Base-by-base conservation (phyloP, 1,140 invertebrate genomes). In the Paramacrobiotus metropolitanus region DNA sequence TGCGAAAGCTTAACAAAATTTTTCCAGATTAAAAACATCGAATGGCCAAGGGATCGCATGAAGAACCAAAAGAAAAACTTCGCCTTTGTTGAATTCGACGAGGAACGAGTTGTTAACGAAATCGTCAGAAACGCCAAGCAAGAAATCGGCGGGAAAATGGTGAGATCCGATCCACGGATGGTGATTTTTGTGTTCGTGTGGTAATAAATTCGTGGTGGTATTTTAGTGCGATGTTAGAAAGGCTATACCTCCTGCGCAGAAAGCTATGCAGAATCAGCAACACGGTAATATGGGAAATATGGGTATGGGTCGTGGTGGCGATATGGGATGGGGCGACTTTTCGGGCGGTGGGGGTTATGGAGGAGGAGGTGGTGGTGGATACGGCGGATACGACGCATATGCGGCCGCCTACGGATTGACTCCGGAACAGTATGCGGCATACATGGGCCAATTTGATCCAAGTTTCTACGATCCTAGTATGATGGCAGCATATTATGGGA, bases 61-160 rank as follows among this genome's bases (percentile, higher is more conserved):
- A 93, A 94, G 77, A 92, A 90, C 70, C 87, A 93, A 72, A 81
- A 89, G 65, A 88, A 92, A 77, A 86, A 84, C 62, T 93, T 92
- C 76, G 91, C 87, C 71, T 93, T 93, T 70, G 88, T 93, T 68
- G 91, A 88, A 65, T 92, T 91, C 71, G 87, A 91, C 70, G 86
- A 86, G 44, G 87, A 90, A 73, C 84, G 88, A 73, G 84, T 91
- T 59, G 87, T 90, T 3, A 87, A 87, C 69, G 85, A 89, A 69
- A 76, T 91, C 30, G 75, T 92, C 60, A 91, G 90, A 70, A 85
- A 83, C 62, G 83, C 87, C 1, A 91, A 90, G 72, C 89, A 93
- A 70, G 87, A 82, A 31, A 89, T 94, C 63, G 85, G 83, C 68
- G 87, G 85, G 63, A 89, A 24, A 55, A 55, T 55, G 48, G 48